Conservation (phyloP, 1,140 invertebrate genomes). For the Drosophila ambigua region DNA sequence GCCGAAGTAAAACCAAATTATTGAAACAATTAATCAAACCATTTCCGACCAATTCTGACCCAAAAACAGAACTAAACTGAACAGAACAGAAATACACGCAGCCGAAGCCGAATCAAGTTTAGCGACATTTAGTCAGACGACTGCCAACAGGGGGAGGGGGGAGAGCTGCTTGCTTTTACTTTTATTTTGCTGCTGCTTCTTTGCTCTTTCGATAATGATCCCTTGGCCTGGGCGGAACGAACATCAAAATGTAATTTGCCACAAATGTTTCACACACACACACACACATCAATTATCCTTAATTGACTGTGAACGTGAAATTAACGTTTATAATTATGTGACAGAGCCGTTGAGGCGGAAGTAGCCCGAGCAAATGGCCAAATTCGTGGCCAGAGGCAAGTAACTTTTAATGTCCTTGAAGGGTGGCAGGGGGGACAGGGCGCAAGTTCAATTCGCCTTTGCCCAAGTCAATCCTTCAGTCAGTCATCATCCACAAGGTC, state of each 20-base stretch:
- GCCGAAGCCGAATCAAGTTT: not conserved
- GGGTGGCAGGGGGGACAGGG: not conserved
- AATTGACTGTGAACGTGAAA: conserved; percentile 82
- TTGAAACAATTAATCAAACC: conserved; percentile 69
- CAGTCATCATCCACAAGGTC: no score
- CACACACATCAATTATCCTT: conserved; percentile 79
- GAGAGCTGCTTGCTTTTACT: conserved; percentile 2
- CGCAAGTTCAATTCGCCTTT: not conserved
- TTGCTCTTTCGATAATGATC: conserved; percentile 36
- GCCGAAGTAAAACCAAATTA: conserved; percentile 44
- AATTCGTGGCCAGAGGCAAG: conserved; percentile 16
- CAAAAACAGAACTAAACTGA: conserved; percentile 22
- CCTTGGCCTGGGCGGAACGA: conserved; percentile 29
- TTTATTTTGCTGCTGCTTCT: conserved; percentile 10
- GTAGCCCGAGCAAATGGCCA: conserved; percentile 34
- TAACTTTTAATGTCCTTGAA: conserved; percentile 48
- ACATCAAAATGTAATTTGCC: conserved; percentile 82
- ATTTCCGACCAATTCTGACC: conserved; percentile 19
- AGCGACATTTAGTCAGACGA: no score
- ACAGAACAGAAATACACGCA: conserved; percentile 32
- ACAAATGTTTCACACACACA: conserved; percentile 62
- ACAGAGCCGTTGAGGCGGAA: conserved; percentile 55
- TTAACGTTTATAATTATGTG: conserved; percentile 83
- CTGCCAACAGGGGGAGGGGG: no score
- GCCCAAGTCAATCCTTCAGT: no score